phyloP scores from a whole-genome alignment of 2,797 vertebrate species.

The Hozukius guyotensis region DNA sequence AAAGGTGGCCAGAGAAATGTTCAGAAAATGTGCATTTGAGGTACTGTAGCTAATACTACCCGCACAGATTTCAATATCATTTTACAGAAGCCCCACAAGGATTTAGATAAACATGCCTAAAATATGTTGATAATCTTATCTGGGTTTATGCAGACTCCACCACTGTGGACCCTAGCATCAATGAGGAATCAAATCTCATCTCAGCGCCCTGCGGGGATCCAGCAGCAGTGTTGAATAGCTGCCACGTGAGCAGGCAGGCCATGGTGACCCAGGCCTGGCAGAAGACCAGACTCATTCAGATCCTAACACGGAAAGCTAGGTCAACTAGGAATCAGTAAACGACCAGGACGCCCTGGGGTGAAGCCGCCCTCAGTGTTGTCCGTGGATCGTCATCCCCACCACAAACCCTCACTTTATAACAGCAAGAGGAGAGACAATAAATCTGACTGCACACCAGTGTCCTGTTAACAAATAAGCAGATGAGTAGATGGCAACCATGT shows the following conservation, averaged over 20 bases:
- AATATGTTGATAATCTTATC: constrained; percentile 22
- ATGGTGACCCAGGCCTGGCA: constrained; percentile 42
- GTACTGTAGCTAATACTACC: neutral
- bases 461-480: neutral
- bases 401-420: neutral
- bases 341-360: constrained; percentile 29
- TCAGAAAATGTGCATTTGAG: neutral
- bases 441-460: neutral
- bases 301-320: constrained; percentile 46
- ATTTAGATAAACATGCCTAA: constrained; percentile 1
- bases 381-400: constrained; percentile 8
- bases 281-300: constrained; percentile 46
- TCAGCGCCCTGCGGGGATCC: neutral
- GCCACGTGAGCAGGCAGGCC: constrained; percentile 41
- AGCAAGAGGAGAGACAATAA: neutral
- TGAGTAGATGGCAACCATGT: neutral
- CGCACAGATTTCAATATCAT: neutral
- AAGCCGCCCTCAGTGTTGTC: constrained; percentile 11
- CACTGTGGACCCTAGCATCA: neutral
- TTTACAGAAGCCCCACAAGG: constrained; percentile 9
- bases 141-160: neutral
- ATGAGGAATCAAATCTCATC: constrained; percentile 31
- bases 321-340: constrained; percentile 51
- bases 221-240: constrained; percentile 27
- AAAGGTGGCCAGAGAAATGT: neutral